Conservation (phyloP, 1,140 invertebrate species). For the Riptortus pedestris region DNA sequence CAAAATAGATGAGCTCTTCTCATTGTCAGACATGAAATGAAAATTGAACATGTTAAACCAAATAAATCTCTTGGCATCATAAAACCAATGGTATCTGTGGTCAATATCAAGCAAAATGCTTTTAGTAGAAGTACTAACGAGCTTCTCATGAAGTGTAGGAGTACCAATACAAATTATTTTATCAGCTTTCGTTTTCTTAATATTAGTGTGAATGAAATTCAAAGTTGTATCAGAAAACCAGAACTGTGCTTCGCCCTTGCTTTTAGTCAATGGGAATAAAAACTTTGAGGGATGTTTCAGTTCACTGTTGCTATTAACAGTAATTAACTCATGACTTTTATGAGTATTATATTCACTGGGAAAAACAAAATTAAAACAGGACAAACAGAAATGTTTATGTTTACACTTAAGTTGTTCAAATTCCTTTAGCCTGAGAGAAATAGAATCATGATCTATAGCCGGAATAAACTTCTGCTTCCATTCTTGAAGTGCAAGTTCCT, state of each 20-base stretch:
- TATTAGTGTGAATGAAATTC: constrained; percentile 43
- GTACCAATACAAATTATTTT: constrained; percentile 67
- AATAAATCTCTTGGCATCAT: constrained; percentile 53
- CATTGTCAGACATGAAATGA: constrained; percentile 59
- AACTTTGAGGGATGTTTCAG: constrained; percentile 47
- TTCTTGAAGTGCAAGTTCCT: constrained; percentile 42
- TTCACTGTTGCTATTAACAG: constrained; percentile 40
- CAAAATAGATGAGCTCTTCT: constrained; percentile 43
- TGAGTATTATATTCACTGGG: constrained; percentile 39
- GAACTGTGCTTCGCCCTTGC: constrained; percentile 66
- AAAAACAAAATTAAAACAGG: constrained; percentile 48
- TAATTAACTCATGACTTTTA: constrained; percentile 42
- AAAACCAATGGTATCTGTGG: constrained; percentile 58
- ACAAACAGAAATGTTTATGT: constrained; percentile 45
- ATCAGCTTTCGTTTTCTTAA: constrained; percentile 43
- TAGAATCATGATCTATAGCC: constrained; percentile 34
- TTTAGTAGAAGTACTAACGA: constrained; percentile 35
- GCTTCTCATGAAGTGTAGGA: constrained; percentile 61
- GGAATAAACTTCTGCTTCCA: constrained; percentile 41
- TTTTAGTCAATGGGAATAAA: constrained; percentile 48
- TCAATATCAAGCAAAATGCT: constrained; percentile 34
- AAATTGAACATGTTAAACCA: constrained; percentile 86
- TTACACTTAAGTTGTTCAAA: constrained; percentile 9
- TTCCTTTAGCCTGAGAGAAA: not conserved
- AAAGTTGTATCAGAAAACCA: constrained; percentile 51